phyloP scores from a whole-genome alignment of 2,113 vertebrate species.

The Chamaea fasciata region DNA sequence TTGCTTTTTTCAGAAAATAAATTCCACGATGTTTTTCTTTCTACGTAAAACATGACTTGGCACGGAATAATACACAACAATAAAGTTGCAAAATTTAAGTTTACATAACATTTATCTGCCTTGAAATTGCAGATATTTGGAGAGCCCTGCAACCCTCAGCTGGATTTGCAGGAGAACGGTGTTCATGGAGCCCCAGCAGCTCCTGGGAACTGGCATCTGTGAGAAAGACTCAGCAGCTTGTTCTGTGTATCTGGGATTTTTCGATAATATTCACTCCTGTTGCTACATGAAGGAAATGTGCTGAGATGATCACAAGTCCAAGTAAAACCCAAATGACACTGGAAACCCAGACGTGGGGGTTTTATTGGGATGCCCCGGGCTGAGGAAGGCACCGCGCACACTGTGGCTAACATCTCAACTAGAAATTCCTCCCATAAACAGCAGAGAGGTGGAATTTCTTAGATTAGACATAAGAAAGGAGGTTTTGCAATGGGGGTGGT shows the following conservation, averaged over 20 bases:
- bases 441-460: background rate
- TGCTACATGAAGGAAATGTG: conserved; percentile 20
- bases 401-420: background rate
- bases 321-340: background rate
- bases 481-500: background rate
- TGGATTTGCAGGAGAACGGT: background rate
- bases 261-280: conserved; percentile 35
- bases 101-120: conserved; percentile 18
- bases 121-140: background rate
- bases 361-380: background rate
- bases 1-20: background rate
- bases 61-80: background rate
- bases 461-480: background rate
- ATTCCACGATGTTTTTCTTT: conserved; percentile 2
- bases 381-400: background rate
- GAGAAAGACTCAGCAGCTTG: conserved; percentile 44
- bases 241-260: conserved; percentile 36
- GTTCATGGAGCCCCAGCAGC: conserved; percentile 23
- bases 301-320: background rate
- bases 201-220: conserved; percentile 55
- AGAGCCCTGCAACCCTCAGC: background rate
- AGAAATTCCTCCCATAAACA: background rate
- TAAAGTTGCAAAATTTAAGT: background rate
- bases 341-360: background rate
- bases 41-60: background rate